These are phyloP conservation scores for Patagioenas fasciata DNA, from an alignment of 2,113 vertebrate genomes.

Conservation along the genomic window DNA sequence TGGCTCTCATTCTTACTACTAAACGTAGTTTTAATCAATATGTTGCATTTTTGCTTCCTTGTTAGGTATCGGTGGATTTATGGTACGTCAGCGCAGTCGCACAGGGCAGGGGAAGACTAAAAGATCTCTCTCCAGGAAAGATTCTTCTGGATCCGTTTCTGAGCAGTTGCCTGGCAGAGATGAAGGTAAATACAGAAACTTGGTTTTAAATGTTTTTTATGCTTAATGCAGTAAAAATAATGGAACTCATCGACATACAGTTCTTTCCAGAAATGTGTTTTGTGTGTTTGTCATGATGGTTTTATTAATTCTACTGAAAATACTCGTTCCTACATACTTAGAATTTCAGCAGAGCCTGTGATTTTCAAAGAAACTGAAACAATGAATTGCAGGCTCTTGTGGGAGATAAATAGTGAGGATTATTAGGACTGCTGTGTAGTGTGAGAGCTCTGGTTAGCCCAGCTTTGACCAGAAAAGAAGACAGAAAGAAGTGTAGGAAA, in stretches of 20 bases:
- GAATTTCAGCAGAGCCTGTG: neutral
- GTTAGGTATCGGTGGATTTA: slow-evolving; percentile 95
- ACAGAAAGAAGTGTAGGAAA: neutral
- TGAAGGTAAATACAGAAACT: slow-evolving; percentile 77
- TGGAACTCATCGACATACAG: neutral
- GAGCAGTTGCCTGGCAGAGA: slow-evolving; percentile 81
- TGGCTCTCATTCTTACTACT: neutral
- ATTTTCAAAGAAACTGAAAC: neutral
- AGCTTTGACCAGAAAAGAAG: neutral
- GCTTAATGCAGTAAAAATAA: neutral
- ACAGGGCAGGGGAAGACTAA: slow-evolving; percentile 87
- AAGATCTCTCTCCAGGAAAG: slow-evolving; percentile 83
- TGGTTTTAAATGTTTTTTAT: neutral
- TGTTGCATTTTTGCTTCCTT: neutral
- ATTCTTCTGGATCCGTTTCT: slow-evolving; percentile 88
- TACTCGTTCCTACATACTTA: neutral
- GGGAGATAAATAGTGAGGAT: neutral
- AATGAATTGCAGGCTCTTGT: neutral
- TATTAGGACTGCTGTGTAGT: neutral
- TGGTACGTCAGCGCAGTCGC: slow-evolving; percentile 95
- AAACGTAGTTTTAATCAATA: neutral
- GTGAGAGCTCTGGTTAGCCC: neutral
- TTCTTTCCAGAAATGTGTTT: neutral
- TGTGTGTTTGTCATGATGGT: neutral
- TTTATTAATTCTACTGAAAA: neutral